phyloP scores from a whole-genome alignment of 2,888 invertebrate genomes.

The Lomographa bimaculata region DNA sequence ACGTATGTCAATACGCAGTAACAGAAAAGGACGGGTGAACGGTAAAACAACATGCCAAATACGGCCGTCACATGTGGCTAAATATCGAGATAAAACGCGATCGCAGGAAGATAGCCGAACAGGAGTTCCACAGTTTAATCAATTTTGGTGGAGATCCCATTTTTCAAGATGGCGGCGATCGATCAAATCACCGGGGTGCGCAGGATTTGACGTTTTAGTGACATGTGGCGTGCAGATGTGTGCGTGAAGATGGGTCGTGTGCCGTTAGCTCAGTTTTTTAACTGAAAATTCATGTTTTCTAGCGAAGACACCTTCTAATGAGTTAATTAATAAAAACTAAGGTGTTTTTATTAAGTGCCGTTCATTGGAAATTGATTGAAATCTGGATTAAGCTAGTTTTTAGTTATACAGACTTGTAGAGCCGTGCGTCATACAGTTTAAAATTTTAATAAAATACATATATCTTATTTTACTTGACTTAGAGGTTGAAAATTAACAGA shows the following conservation, averaged over 20 bases:
- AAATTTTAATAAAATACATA: no score
- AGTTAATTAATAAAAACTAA: constrained; percentile 21
- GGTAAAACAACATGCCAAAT: constrained; percentile 77
- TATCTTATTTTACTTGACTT: no score
- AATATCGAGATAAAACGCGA: constrained; percentile 65
- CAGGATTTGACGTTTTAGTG: constrained; percentile 49
- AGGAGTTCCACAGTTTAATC: constrained; percentile 51
- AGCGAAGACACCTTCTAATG: constrained; percentile 31
- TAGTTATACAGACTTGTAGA: no score
- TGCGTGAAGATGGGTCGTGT: constrained; percentile 39
- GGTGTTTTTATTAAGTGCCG: no score
- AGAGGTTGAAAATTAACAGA: no score
- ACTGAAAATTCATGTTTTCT: constrained; percentile 35
- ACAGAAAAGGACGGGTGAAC: constrained; percentile 44
- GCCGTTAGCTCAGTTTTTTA: constrained; percentile 30
- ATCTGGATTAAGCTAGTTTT: no score
- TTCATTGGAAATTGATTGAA: no score
- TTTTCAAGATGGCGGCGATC: constrained; percentile 33
- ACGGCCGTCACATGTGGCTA: constrained; percentile 77
- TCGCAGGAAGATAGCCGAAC: constrained; percentile 47
- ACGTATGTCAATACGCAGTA: constrained; percentile 21
- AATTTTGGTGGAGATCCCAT: constrained; percentile 50
- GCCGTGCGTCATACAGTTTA: no score
- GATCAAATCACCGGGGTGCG: constrained; percentile 37
- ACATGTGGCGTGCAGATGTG: constrained; percentile 53